A percentile compares a stretch with the other conserved stretches of the same genome.
These are phyloP conservation scores for Diaperis boleti DNA, from an alignment of 2,888 invertebrate genomes.

Conservation along the genomic window DNA sequence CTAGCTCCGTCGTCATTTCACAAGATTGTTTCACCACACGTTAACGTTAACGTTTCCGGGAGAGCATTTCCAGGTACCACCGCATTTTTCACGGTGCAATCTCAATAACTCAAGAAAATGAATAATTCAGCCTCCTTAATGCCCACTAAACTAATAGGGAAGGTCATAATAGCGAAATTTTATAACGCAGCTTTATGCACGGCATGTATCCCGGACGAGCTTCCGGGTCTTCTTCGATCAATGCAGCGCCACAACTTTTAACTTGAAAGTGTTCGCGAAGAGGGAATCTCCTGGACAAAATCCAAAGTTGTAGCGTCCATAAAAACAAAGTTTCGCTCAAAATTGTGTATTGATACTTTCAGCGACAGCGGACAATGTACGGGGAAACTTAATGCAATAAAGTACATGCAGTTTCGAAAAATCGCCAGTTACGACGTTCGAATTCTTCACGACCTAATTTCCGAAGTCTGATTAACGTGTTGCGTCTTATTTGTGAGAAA, in stretches of 20 bases:
- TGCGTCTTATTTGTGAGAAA: too few relatives aligned
- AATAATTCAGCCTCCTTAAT: constrained; percentile 32
- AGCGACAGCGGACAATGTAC: neutral
- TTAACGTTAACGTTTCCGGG: neutral
- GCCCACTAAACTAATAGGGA: constrained; percentile 29
- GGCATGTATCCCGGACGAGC: constrained; percentile 28
- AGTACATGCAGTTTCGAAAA: neutral
- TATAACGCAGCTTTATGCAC: constrained; percentile 34
- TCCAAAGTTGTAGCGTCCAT: neutral
- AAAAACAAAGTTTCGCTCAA: neutral
- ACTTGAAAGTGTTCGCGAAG: constrained; percentile 16
- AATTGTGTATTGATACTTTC: neutral
- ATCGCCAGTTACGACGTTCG: too few relatives aligned
- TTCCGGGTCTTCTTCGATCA: constrained; percentile 35
- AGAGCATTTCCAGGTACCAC: neutral
- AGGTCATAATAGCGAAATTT: constrained; percentile 31
- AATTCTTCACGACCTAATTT: too few relatives aligned
- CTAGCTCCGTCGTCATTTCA: neutral
- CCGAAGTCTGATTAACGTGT: too few relatives aligned
- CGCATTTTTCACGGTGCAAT: neutral
- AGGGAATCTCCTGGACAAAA: neutral
- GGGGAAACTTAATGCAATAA: neutral
- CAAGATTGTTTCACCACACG: neutral
- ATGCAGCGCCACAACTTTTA: constrained; percentile 26
- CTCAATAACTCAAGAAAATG: constrained; percentile 28